Evolutionary conservation across 35 echinoderm and acorn worm species (phyloP), one percentile per base, ranked within the genome.

Genomic region (Stichopus chloronotus): DNA sequence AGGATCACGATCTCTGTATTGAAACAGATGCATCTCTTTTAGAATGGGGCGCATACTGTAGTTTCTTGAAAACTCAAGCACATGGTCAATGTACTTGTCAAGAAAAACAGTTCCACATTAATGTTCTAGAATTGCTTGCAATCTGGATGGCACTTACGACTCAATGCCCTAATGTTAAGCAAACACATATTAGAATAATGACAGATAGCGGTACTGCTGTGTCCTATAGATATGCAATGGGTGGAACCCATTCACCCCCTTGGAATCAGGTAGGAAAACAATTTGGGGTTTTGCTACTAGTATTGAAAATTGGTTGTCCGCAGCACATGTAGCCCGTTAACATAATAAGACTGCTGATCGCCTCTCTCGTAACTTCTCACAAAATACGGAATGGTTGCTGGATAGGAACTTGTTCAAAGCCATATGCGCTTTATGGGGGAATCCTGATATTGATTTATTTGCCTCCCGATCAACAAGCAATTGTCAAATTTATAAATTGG

Each of bases 121-220:
- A 93, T 76, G 61, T 71, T 65, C 58, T 93, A 55, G 92, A 93
- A 86, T 24, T 93, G 61, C 55, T 86, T 4, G 92, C 92, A 52
- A 83, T 68, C 14, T 93, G 7, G 8, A 78, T 71, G 24, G 21
- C 81, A 53, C 63, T 76, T 56, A 85, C n/a, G 30, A 9, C 81
- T 55, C 86, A 72, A 53, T 85, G 82, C 56, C 17, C 52, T 85
- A 56, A 85, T 85, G 82, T 85, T 5, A 53, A 25, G 17, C 56
- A 85, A 23, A 85, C 68, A 86, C 81, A 87, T 87, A 53, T 86
- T 7, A 87, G 21, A 76, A 83, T 93, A 55, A 22, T 72, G n/a
- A 86, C 80, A n/a, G 92, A 93, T 53, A 93, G 81, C 53, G 74
- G 4, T 23, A 87, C 81, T 72, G 82, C 92, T 56, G 92, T 93